Conservation (phyloP, 1,140 invertebrate genomes). For the Araneus ventricosus region DNA sequence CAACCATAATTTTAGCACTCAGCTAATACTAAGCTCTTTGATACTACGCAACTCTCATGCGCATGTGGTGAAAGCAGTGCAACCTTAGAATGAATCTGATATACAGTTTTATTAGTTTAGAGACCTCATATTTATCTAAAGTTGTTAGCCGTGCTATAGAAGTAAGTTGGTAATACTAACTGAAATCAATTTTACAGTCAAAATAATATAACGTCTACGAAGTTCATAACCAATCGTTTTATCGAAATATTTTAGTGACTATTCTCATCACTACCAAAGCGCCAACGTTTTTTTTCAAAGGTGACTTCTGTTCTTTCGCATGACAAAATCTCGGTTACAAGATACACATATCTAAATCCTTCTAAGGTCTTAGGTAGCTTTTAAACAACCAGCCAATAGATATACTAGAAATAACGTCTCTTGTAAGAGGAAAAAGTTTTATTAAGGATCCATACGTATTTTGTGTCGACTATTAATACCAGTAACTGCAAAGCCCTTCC, state of each 20-base stretch:
- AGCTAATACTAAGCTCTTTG: slow-evolving; percentile 45
- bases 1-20: slow-evolving; percentile 48
- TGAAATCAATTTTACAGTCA: slow-evolving; percentile 49
- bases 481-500: slow-evolving; percentile 1
- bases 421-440: background rate
- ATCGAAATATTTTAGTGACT: slow-evolving; percentile 50
- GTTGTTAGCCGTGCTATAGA: slow-evolving; percentile 65
- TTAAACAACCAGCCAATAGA: slow-evolving; percentile 5
- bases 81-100: slow-evolving; percentile 49
- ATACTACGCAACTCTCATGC: slow-evolving; percentile 38
- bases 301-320: slow-evolving; percentile 6
- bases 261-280: slow-evolving; percentile 64
- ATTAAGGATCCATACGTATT: background rate
- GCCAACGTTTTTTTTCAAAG: slow-evolving; percentile 54
- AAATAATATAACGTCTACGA: slow-evolving; percentile 40
- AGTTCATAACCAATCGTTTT: slow-evolving; percentile 57
- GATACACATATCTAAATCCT: slow-evolving; percentile 59
- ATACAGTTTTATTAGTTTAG: slow-evolving; percentile 62
- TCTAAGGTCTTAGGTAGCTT: slow-evolving; percentile 23
- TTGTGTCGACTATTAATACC: background rate
- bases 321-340: slow-evolving; percentile 50
- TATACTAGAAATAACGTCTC: background rate
- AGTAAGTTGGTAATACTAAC: slow-evolving; percentile 34
- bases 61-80: slow-evolving; percentile 44
- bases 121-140: slow-evolving; percentile 47